Evolutionary conservation across 1,140 invertebrate species (phyloP), one percentile per base, ranked within the genome.

Genomic region (Drosophila neocordata): DNA sequence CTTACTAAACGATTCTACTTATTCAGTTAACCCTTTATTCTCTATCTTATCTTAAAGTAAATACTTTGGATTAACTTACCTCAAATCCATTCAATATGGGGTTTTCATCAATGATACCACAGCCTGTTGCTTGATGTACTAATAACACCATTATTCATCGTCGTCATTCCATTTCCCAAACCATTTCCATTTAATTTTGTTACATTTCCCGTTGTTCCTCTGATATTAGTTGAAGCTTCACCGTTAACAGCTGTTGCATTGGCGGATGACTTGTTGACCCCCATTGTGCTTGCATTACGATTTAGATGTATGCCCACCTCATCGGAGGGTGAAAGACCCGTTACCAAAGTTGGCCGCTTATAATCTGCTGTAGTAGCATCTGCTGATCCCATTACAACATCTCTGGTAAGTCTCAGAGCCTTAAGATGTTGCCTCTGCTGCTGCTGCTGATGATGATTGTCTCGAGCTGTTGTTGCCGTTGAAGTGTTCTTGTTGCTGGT

Each of bases 61-160:
- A 24, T 31, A 6, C 7, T 31, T 31, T 31, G 1, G 3, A 31
- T 15, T 37, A 13, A 65, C 89, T 84, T 34, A 91, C 89, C 89
- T 90, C 69, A 89, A 90, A 84, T 91, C 89, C 85, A 81, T 88
- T 89, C 41, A 83, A 88, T 79, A 69, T 87, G 67, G 75, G 68
- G 79, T 74, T 89, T 91, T 88, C 79, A 91, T 91, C 89, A 91
- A 91, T 89, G 85, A 87, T 90, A 89, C 89, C 89, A 90, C 89
- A 90, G 89, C 89, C 89, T 90, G 69, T 88, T 90, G 71, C 82
- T 90, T 83, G 77, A 79, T 83, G 87, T 85, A 71, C 76, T 76
- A 59, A 70, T 70, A 60, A 70, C 83, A 79, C 66, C 69, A 44
- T 77, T 88, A 53, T 55, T 60, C 38, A 38, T 52, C 65, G 34